Evolutionary conservation across 2,888 invertebrate genomes (phyloP).

Genomic region (Acleris literana): DNA sequence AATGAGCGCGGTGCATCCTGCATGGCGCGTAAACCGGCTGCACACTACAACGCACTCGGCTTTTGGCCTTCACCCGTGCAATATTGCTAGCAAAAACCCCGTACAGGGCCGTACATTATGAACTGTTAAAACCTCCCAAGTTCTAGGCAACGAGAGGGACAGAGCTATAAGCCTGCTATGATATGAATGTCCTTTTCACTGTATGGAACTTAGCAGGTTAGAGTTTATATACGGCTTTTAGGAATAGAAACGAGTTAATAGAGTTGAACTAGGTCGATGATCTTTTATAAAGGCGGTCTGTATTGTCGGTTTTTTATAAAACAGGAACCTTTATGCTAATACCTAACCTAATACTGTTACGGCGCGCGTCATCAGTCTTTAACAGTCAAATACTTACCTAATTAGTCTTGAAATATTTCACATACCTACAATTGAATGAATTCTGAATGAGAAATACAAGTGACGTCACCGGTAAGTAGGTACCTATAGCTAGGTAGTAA

Average conservation of each 20-base stretch:
- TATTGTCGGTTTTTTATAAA: neutral
- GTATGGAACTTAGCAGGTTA: no score
- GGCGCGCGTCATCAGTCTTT: no score
- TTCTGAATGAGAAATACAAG: no score
- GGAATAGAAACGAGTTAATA: conserved; percentile 3
- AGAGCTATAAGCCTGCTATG: no score
- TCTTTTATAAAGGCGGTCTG: neutral
- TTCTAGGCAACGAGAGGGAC: no score
- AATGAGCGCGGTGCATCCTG: conserved; percentile 15
- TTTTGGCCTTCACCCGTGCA: conserved; percentile 28
- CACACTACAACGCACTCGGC: conserved; percentile 15
- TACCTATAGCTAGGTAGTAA: no score
- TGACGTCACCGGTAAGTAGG: no score
- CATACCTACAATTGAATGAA: no score
- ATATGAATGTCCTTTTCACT: no score
- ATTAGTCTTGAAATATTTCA: no score
- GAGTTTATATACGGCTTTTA: neutral
- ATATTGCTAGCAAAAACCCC: conserved; percentile 25
- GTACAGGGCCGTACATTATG: neutral
- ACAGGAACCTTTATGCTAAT: neutral
- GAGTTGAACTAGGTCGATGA: neutral
- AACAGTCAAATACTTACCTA: no score
- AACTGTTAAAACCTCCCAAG: no score
- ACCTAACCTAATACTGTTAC: neutral
- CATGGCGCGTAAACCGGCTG: conserved; percentile 20